A percentile compares a stretch with the other conserved stretches of the same genome.
Evolutionary conservation across 2,888 invertebrate genomes (phyloP).

Genomic region (Melanophora roralis): DNA sequence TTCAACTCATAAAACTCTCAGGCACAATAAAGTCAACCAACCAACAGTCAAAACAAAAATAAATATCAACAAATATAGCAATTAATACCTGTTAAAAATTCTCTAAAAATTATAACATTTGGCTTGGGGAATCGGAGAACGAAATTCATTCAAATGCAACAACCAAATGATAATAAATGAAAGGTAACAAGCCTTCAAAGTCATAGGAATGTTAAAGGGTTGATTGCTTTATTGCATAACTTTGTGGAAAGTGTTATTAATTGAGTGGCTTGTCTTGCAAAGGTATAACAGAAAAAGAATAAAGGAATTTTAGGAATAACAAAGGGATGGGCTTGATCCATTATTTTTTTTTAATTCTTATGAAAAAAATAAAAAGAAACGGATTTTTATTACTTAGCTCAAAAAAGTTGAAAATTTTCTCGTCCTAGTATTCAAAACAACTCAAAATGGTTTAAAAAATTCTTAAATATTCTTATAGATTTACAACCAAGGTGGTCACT

Average conservation of each 20-base stretch:
- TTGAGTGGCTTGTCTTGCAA: no score
- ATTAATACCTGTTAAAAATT: slow-evolving; percentile 14
- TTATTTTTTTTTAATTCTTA: no score
- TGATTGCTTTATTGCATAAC: not conserved
- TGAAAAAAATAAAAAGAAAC: no score
- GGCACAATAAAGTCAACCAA: not conserved
- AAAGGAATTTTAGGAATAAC: no score
- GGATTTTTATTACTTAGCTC: no score
- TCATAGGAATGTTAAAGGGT: not conserved
- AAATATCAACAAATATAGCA: slow-evolving; percentile 12
- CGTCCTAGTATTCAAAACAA: no score
- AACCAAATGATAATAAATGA: not conserved
- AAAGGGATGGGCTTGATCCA: no score
- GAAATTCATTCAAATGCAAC: not conserved
- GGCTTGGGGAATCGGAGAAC: not conserved
- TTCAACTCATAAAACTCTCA: not conserved
- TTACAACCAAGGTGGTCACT: no score
- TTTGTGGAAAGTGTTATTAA: not conserved
- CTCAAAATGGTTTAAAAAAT: no score
- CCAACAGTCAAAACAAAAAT: not conserved
- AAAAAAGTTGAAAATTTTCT: no score
- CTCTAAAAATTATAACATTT: slow-evolving; percentile 7
- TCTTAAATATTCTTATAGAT: no score
- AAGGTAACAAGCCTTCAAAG: not conserved
- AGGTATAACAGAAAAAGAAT: not conserved